Evolutionary conservation across 2,113 vertebrate genomes (phyloP).

Genomic region (Chloropsis cyanopogon): DNA sequence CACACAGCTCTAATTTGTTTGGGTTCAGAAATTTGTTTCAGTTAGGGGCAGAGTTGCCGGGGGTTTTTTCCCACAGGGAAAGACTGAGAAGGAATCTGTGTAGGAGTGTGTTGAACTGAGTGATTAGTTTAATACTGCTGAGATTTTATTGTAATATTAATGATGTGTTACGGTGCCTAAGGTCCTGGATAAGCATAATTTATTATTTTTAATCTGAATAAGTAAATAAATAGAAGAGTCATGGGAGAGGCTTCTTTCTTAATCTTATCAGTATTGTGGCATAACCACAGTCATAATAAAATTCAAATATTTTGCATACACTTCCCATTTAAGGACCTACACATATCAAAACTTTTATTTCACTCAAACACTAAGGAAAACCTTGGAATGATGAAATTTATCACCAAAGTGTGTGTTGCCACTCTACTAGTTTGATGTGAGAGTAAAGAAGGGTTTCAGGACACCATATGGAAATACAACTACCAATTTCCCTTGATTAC

Average conservation of each 20-base stretch:
- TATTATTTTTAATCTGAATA: constrained; percentile 28
- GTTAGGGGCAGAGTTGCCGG: neutral
- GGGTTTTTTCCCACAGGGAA: neutral
- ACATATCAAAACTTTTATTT: neutral
- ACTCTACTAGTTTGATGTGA: neutral
- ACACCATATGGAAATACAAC: neutral
- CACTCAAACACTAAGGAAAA: neutral
- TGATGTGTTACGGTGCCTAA: neutral
- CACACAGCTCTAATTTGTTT: neutral
- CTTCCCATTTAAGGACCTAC: neutral
- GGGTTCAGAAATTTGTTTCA: neutral
- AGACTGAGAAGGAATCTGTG: neutral
- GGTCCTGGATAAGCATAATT: neutral
- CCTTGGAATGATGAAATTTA: neutral
- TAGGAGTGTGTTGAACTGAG: constrained; percentile 15
- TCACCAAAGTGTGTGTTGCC: neutral
- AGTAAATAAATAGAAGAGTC: constrained; percentile 10
- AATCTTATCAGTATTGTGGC: neutral
- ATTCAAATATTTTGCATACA: neutral
- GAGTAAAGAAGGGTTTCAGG: neutral
- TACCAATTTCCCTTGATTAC: neutral
- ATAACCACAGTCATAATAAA: neutral
- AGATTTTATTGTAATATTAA: constrained; percentile 35
- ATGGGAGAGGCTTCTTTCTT: neutral
- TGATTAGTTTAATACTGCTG: constrained; percentile 48